phyloP scores from a whole-genome alignment of 1,140 invertebrate species.

The Trypoxylus dichotomus region DNA sequence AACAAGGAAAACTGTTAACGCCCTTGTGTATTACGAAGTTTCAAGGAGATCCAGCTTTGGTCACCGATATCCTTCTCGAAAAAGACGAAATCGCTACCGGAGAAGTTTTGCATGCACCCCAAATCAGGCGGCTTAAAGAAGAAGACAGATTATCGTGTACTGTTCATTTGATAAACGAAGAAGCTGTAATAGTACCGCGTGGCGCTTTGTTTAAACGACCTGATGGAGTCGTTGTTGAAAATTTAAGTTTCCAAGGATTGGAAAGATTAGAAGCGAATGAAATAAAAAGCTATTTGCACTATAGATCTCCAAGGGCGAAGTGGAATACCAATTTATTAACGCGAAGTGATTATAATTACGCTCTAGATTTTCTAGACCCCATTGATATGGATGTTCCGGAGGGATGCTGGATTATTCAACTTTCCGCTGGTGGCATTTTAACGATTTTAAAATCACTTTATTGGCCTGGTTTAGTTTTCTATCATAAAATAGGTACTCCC shows the following conservation, averaged over 20 bases:
- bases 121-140: slow-evolving; percentile 66
- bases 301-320: slow-evolving; percentile 64
- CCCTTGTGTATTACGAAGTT: slow-evolving; percentile 58
- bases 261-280: slow-evolving; percentile 60
- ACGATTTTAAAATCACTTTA: slow-evolving; percentile 66
- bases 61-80: slow-evolving; percentile 56
- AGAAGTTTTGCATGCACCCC: slow-evolving; percentile 43
- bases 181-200: slow-evolving; percentile 69
- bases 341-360: slow-evolving; percentile 74
- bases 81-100: slow-evolving; percentile 47
- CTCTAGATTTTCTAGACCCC: slow-evolving; percentile 75
- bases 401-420: slow-evolving; percentile 66
- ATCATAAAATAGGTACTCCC: slow-evolving; percentile 66
- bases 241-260: slow-evolving; percentile 68
- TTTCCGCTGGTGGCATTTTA: slow-evolving; percentile 60
- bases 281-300: slow-evolving; percentile 69
- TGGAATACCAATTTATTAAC: slow-evolving; percentile 73
- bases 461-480: slow-evolving; percentile 77
- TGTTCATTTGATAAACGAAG: slow-evolving; percentile 68
- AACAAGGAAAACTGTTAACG: slow-evolving; percentile 61
- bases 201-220: slow-evolving; percentile 69
- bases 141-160: slow-evolving; percentile 72
- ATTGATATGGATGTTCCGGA: slow-evolving; percentile 67
- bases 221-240: slow-evolving; percentile 66
- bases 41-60: slow-evolving; percentile 61